Evolutionary conservation across 2,888 invertebrate species (phyloP).

Genomic region (Brachypterus glaber): DNA sequence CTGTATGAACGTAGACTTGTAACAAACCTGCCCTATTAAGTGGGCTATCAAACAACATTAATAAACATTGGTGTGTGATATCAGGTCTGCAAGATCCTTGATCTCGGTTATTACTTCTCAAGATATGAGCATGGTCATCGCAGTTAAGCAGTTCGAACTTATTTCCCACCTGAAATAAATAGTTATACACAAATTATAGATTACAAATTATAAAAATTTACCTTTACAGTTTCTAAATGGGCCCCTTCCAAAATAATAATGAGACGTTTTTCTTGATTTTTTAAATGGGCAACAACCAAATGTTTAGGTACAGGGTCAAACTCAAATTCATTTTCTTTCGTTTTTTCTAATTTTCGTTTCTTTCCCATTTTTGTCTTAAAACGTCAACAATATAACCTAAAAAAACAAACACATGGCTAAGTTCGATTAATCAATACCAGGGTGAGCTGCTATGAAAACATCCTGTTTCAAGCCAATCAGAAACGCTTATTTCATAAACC

Average conservation of each 20-base stretch:
- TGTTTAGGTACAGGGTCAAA: conserved; percentile 71
- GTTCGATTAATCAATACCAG: too few species aligned
- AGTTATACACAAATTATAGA: conserved; percentile 5
- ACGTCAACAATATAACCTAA: too few species aligned
- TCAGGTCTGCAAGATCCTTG: conserved; percentile 89
- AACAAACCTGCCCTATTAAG: conserved; percentile 89
- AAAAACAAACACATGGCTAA: too few species aligned
- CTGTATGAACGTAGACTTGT: conserved; percentile 91
- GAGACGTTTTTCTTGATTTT: conserved; percentile 79
- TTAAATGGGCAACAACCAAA: conserved; percentile 65
- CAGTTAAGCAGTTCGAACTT: conserved; percentile 86
- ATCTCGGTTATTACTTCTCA: conserved; percentile 79
- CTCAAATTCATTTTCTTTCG: conserved; percentile 59
- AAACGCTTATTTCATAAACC: too few species aligned
- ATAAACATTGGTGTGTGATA: conserved; percentile 92
- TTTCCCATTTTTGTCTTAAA: conserved; percentile 48
- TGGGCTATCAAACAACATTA: conserved; percentile 97
- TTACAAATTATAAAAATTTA: conserved; percentile 35
- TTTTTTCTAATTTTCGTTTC: conserved; percentile 44
- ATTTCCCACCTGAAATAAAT: conserved; percentile 60
- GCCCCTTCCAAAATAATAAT: conserved; percentile 90
- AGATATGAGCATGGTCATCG: conserved; percentile 79
- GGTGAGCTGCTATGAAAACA: too few species aligned
- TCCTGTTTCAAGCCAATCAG: too few species aligned
- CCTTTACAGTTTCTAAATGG: conserved; percentile 93